Evolutionary conservation across 2,113 vertebrate genomes (phyloP), one percentile per base, ranked within the genome.

Genomic region (Lophotis ruficrista): DNA sequence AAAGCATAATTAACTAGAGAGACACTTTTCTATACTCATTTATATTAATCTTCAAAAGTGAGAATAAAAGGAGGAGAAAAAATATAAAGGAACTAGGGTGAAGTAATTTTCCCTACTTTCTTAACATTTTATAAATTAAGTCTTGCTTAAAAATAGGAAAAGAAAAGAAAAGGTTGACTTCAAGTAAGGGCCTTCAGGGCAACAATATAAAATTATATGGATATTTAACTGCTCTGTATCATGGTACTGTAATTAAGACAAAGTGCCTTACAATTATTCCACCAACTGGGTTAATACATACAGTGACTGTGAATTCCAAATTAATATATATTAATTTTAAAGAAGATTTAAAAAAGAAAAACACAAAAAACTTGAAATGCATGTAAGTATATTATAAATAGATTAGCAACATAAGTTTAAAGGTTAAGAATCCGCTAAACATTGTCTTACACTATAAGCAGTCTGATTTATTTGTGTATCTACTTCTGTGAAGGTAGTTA

Each of bases 21-120:
- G 41, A 78, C 45, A 77, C 81, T 95, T 93, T 78, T 77, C 90
- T 93, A 38, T 84, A 90, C 89, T 82, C 89, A 81, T 93, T 86
- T 89, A 87, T 90, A 94, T 90, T 92, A 94, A 92, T 96, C 71
- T 95, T 95, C 92, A 96, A 78, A 96, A 96, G 84, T 83, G 71
- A 90, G 64, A 88, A 92, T 73, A 77, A 92, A 97, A 91, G 61
- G 77, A 70, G 48, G 50, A 77, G 33, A 73, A 90, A 84, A 90
- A 92, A 97, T 87, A 43, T 43, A 87, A 96, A 94, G 25, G 9
- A 92, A 82, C 51, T 33, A 79, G 41, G 78, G 43, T 87, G 43
- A 93, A 93, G 35, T 69, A 56, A 73, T 94, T 94, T 91, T 89
- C 51, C 48, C 11, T 93, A 75, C 60, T 94, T 96, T 90, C 71